These are phyloP conservation scores for Steatocranus sp. DNA, from an alignment of 2,797 vertebrate species.

Conservation along the genomic window DNA sequence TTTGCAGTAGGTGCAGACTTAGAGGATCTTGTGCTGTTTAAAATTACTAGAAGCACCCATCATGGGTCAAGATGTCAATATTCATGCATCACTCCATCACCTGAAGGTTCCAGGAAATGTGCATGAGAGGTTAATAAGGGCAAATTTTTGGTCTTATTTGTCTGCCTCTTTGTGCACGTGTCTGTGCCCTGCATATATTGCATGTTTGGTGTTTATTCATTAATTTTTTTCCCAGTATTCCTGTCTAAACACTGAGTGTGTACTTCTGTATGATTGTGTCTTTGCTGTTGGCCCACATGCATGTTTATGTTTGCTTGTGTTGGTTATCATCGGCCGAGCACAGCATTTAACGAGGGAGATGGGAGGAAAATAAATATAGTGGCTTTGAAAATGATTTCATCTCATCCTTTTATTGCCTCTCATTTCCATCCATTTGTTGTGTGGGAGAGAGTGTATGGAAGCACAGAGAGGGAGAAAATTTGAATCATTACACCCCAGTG, in stretches of 20 bases:
- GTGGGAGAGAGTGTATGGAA: conserved; percentile 27
- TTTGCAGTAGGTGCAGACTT: conserved; percentile 29
- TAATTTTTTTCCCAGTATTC: neutral
- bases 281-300: neutral
- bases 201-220: neutral
- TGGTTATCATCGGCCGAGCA: conserved; percentile 34
- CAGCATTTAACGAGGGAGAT: conserved; percentile 52
- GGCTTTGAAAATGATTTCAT: conserved; percentile 62
- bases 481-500: conserved; percentile 49
- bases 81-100: conserved; percentile 8
- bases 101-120: neutral
- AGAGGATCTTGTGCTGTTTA: conserved; percentile 26
- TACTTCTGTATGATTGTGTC: neutral
- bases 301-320: conserved; percentile 2
- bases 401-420: conserved; percentile 64
- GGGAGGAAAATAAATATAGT: conserved; percentile 55
- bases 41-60: conserved; percentile 17
- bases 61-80: conserved; percentile 37
- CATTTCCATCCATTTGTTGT: conserved; percentile 61
- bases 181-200: neutral
- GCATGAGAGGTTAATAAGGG: neutral
- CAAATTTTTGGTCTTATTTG: neutral
- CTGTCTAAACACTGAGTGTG: neutral
- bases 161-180: neutral
- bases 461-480: conserved; percentile 32